Evolutionary conservation across 2,113 vertebrate species (phyloP).

Genomic region (Cyphotilapia sp.): DNA sequence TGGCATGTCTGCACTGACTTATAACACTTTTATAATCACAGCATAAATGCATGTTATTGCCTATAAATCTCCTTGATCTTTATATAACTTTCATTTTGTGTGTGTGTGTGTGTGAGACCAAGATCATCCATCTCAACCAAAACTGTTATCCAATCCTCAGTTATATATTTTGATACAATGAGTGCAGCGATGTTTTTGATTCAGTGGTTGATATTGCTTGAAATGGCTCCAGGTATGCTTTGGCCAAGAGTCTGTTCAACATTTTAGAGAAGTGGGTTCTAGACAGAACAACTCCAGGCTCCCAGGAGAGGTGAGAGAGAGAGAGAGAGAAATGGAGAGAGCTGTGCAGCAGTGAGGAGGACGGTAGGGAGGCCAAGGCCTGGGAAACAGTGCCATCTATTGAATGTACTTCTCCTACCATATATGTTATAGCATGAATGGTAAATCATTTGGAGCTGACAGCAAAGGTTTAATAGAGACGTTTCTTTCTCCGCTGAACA

Average conservation of each 20-base stretch:
- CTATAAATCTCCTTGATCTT: not conserved
- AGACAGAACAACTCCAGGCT: slow-evolving; percentile 13
- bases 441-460: not conserved
- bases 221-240: slow-evolving; percentile 1
- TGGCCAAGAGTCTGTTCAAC: slow-evolving; percentile 24
- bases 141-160: not conserved
- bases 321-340: not conserved
- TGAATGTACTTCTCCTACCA: not conserved
- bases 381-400: slow-evolving; percentile 69
- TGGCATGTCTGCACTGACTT: not conserved
- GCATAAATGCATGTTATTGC: not conserved
- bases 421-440: not conserved
- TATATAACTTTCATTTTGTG: not conserved
- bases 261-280: slow-evolving; percentile 23
- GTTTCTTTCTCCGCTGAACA: not conserved
- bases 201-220: not conserved
- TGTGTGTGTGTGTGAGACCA: not conserved
- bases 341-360: not conserved
- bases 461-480: not conserved
- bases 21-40: not conserved
- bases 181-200: not conserved
- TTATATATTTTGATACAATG: not conserved
- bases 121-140: not conserved
- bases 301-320: not conserved
- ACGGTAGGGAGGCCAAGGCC: not conserved